Conservation (phyloP, 2,888 invertebrate species). For the Ligdia adustata region DNA sequence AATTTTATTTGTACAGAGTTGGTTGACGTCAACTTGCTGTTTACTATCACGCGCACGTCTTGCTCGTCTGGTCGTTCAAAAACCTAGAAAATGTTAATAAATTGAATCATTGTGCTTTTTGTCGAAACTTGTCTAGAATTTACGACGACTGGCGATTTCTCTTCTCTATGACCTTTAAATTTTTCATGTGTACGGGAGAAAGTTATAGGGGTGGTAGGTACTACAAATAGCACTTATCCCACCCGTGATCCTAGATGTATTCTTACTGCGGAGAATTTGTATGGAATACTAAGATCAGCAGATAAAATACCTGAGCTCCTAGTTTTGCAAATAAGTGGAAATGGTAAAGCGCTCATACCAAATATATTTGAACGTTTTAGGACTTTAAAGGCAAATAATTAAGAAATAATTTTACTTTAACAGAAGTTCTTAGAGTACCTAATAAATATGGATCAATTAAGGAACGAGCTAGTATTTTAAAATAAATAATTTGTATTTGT, state of each 20-base stretch:
- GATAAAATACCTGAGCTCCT: too few relatives aligned
- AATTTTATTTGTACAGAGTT: background rate
- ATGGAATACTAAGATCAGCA: background rate
- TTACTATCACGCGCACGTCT: background rate
- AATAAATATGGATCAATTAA: too few relatives aligned
- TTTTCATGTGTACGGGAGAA: background rate
- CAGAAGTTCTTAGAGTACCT: too few relatives aligned
- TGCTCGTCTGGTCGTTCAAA: slow-evolving; percentile 1
- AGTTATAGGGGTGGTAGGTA: slow-evolving; percentile 1
- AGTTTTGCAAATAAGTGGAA: too few relatives aligned
- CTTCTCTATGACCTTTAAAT: slow-evolving; percentile 4
- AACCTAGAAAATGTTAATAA: background rate
- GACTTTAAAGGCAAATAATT: too few relatives aligned
- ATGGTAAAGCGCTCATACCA: too few relatives aligned
- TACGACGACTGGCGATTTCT: background rate
- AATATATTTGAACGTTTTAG: too few relatives aligned
- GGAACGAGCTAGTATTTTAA: too few relatives aligned
- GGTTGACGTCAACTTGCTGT: background rate
- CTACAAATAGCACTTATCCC: background rate
- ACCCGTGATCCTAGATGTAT: background rate
- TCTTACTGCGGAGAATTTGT: background rate
- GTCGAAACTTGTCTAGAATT: background rate
- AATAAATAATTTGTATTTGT: background rate
- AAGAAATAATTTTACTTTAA: too few relatives aligned
- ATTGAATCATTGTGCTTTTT: background rate